Conservation (phyloP, 2,113 vertebrate genomes). For the Rhegmatorhina hoffmannsi region DNA sequence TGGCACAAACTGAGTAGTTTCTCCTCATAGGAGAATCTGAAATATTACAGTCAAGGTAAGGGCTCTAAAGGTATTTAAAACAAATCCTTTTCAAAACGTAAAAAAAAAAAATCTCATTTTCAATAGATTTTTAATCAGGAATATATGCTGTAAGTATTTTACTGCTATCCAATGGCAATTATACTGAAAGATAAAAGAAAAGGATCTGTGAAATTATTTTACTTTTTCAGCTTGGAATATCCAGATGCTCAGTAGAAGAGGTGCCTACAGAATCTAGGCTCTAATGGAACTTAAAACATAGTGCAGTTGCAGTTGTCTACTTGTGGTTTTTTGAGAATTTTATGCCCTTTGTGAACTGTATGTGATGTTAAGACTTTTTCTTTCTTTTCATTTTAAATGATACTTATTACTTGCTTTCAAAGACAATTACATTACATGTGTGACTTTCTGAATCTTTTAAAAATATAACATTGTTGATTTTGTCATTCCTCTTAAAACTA, state of each 20-base stretch:
- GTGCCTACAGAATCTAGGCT: slow-evolving; percentile 20
- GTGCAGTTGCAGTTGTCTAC: background rate
- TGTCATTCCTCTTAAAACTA: background rate
- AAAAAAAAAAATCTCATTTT: background rate
- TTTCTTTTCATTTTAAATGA: background rate
- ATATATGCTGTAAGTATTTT: slow-evolving; percentile 29
- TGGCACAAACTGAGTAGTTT: background rate
- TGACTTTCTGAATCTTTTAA: background rate
- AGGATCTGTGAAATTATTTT: slow-evolving; percentile 43
- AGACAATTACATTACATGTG: background rate
- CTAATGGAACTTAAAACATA: slow-evolving; percentile 1
- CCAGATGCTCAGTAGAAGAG: slow-evolving; percentile 11
- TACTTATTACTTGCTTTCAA: background rate
- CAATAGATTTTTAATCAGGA: slow-evolving; percentile 26
- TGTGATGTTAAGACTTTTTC: background rate
- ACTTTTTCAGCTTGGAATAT: slow-evolving; percentile 42
- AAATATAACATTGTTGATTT: background rate
- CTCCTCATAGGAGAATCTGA: background rate
- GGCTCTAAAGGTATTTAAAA: background rate
- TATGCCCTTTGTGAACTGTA: background rate
- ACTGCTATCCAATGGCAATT: slow-evolving; percentile 29
- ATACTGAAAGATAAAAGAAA: slow-evolving; percentile 55
- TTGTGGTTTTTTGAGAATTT: background rate
- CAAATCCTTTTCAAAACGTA: background rate
- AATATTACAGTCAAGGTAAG: background rate